A percentile compares a stretch with the other conserved stretches of the same genome.
These are phyloP conservation scores for Pyrocephalus nanus DNA, from an alignment of 2,797 vertebrate genomes.

Conservation along the genomic window DNA sequence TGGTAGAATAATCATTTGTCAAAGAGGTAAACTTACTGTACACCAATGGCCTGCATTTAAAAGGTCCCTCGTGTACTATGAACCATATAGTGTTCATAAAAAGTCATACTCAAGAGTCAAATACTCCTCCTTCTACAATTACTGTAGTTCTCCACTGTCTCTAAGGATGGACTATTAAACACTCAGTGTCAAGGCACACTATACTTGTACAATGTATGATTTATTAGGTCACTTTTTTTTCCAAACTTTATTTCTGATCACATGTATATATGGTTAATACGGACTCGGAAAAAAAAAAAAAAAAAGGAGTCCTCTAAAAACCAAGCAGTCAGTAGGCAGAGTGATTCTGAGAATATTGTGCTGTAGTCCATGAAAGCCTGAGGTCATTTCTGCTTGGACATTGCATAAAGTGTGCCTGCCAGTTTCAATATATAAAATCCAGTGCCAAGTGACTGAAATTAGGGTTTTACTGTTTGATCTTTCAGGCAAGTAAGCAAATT, in stretches of 20 bases:
- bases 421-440: constrained; percentile 62
- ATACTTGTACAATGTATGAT: constrained; percentile 14
- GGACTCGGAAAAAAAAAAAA: background rate
- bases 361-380: constrained; percentile 21
- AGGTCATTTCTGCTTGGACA: constrained; percentile 50
- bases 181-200: constrained; percentile 49
- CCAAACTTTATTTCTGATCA: constrained; percentile 18
- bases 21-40: constrained; percentile 71
- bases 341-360: background rate
- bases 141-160: constrained; percentile 67
- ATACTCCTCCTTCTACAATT: constrained; percentile 72
- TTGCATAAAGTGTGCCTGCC: constrained; percentile 44
- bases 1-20: constrained; percentile 74
- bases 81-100: constrained; percentile 68
- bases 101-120: constrained; percentile 64
- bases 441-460: constrained; percentile 54
- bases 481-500: constrained; percentile 69
- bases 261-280: background rate
- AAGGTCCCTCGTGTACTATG: constrained; percentile 67
- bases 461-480: constrained; percentile 61
- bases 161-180: constrained; percentile 62
- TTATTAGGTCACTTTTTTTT: constrained; percentile 17
- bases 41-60: constrained; percentile 67
- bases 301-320: background rate
- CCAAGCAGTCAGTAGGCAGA: background rate